phyloP scores from a whole-genome alignment of 2,113 vertebrate species.

The Gymnorhina tibicen region DNA sequence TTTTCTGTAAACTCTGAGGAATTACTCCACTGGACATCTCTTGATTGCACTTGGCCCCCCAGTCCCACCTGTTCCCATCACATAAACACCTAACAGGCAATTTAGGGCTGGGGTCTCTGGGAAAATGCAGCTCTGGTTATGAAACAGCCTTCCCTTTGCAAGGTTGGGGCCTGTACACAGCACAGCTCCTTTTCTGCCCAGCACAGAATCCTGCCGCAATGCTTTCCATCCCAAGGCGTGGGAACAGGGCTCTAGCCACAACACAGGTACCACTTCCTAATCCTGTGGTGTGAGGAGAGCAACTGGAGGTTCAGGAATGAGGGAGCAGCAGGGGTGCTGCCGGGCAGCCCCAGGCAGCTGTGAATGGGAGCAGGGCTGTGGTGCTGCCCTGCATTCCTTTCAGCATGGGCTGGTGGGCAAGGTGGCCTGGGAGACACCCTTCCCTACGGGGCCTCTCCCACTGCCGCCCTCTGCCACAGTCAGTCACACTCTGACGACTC shows the following conservation, averaged over 20 bases:
- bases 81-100: not conserved
- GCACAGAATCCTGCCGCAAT: rapidly evolving
- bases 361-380: not conserved
- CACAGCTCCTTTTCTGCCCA: not conserved
- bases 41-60: not conserved
- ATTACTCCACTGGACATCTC: not conserved
- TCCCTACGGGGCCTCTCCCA: not conserved
- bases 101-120: not conserved
- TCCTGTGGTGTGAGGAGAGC: not conserved
- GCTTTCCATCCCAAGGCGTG: rapidly evolving
- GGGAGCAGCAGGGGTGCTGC: not conserved
- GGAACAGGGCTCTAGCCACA: not conserved
- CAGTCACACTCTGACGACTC: not conserved
- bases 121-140: not conserved
- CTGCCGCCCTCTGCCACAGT: not conserved
- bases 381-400: not conserved
- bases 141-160: not conserved
- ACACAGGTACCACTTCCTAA: rapidly evolving
- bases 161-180: rapidly evolving
- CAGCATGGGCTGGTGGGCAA: not conserved
- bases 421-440: not conserved
- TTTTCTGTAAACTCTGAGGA: not conserved
- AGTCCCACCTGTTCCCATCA: not conserved
- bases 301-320: not conserved
- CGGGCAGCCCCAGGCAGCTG: not conserved